Evolutionary conservation across 2,888 invertebrate species (phyloP), one percentile per base, ranked within the genome.

Genomic region (Platycheirus albimanus): DNA sequence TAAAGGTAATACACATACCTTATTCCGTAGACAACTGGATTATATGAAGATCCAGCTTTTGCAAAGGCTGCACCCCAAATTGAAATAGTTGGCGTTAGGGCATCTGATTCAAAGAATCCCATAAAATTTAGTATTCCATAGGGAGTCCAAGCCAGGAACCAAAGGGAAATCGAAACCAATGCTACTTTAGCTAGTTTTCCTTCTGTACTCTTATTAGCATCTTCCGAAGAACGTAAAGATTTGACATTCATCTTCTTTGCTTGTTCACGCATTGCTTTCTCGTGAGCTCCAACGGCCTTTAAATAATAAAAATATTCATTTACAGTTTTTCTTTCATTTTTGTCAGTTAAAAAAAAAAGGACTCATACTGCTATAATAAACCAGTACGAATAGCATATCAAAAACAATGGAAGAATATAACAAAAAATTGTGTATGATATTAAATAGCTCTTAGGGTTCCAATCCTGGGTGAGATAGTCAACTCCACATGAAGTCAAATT

Each of bases 111-210:
- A 87, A 96, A 95, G 79, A 96, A 93, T 54, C 96, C 96, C 54
- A 94, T 91, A 87, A 93, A 95, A 90, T 96, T 96, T 87, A 96
- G 95, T 58, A 96, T 93, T 85, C 96, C 91, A 89, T 96, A 97
- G 3, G 97, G 96, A 11, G 96, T 96, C 97, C 94, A 94, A 1
- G 94, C 93, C 85, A 93, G 88, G 85, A 93, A 91, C 92, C 93
- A 94, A 49, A 94, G 87, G 0, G 92, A 91, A 84, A 94, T 92
- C 69, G 93, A 93, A 71, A 92, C 92, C 85, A 94, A 87, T 19
- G 94, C 93, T 30, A 92, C 91, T 87, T 92, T 93, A 13, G 92
- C 92, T 76, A 93, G 86, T 87, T 92, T 92, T 5, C 90, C 91
- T 87, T 92, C 92, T 1, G 92, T 92, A 69, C 92, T 92, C 17